Evolutionary conservation across 2,888 invertebrate genomes (phyloP), one percentile per base, ranked within the genome.

Genomic region (Polymixis flavicincta): DNA sequence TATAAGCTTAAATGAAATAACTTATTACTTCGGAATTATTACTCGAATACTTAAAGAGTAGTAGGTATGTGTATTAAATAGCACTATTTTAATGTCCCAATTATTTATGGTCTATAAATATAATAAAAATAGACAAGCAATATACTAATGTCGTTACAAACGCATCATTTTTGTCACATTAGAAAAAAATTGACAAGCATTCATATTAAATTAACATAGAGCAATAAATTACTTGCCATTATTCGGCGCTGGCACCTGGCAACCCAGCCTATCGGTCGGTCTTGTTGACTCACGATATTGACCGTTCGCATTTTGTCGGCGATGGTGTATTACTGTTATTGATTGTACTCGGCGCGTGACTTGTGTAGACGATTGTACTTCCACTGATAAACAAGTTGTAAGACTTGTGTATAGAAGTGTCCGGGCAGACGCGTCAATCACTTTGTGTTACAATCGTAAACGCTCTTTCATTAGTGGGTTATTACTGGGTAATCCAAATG

Each of bases 311-410:
- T 94, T 95, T 95, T 93, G 94, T 93, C 90, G 92, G 90, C 93
- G 93, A 94, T 95, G 94, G 95, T 95, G 92, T 95, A 94, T 95
- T 95, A 95, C 95, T 95, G 94, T 95, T 95, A 95, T 95, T 94
- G 95, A 95, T 95, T 95, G 96, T 95, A 93, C 90, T 93, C 87
- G 92, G 93, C 93, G 93, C 96, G 96, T 96, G 96, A 95, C 96
- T 94, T 94, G 95, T 94, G 93, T 96, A 87, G 93, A 90, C 90
- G 93, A 95, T 93, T 94, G 94, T 94, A 92, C 88, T 92, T 90
- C 87, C 89, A 89, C 90, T 89, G 89, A 91, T 93, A 92, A 91
- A 90, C 92, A 92, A 91, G 90, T 87, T 87, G 88, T 90, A 90
- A 86, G 87, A 85, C 83, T 90, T 87, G 85, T 84, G 78, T 88